A percentile compares a stretch with the other conserved stretches of the same genome.
Conservation (phyloP, 2,888 invertebrate genomes). For the Exephanes ischioxanthus region DNA sequence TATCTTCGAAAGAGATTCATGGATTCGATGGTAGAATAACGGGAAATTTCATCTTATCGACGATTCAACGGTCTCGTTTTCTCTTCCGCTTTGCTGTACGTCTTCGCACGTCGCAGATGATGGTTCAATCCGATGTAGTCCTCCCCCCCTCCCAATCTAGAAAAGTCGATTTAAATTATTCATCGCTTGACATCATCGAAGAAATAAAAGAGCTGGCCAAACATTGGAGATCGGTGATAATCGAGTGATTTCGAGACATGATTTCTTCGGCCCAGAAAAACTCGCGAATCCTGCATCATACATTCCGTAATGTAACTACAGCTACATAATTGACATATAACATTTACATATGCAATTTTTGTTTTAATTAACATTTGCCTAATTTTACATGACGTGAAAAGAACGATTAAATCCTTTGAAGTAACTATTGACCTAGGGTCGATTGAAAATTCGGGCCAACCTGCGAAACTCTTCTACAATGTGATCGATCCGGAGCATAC, state of each 20-base stretch:
- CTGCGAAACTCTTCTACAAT: not conserved
- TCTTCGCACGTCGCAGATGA: not conserved
- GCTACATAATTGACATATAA: not conserved
- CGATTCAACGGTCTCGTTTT: slow-evolving; percentile 15
- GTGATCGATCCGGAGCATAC: not conserved
- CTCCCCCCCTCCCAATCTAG: not conserved
- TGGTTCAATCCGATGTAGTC: not conserved
- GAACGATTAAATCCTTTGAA: slow-evolving; percentile 6
- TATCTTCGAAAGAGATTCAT: slow-evolving; percentile 32
- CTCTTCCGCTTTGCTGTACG: slow-evolving; percentile 10
- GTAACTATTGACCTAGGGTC: not conserved
- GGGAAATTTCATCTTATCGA: slow-evolving; percentile 38
- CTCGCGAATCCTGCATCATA: not conserved
- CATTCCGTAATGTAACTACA: not conserved
- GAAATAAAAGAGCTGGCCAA: slow-evolving; percentile 31
- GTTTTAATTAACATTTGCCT: not conserved
- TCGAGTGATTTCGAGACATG: slow-evolving; percentile 33
- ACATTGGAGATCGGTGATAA: slow-evolving; percentile 26
- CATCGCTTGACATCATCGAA: slow-evolving; percentile 23
- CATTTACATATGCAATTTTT: not conserved
- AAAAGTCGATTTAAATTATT: slow-evolving; percentile 48
- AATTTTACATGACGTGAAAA: too few relatives aligned
- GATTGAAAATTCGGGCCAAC: slow-evolving; percentile 1
- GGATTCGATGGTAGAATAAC: slow-evolving; percentile 12
- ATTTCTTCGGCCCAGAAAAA: slow-evolving; percentile 9